Evolutionary conservation across 1,140 invertebrate genomes (phyloP).

Genomic region (Heterodera schachtii): DNA sequence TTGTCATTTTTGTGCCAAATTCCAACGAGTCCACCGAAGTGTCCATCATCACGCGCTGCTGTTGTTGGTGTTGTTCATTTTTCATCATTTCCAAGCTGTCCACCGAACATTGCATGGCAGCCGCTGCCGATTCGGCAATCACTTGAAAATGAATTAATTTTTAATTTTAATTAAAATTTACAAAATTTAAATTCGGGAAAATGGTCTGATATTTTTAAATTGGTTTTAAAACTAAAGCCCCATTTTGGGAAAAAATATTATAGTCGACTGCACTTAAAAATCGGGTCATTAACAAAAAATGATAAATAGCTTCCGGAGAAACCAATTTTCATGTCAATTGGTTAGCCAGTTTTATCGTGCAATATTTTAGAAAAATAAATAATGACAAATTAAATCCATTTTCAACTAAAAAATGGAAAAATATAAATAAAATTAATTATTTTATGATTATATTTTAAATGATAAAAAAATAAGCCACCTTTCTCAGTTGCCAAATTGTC

Average conservation of each 20-base stretch:
- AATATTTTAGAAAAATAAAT: too few relatives aligned
- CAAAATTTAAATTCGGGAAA: too few relatives aligned
- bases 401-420: too few relatives aligned
- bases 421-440: too few relatives aligned
- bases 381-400: too few relatives aligned
- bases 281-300: not conserved
- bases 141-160: not conserved
- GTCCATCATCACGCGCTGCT: constrained; percentile 33
- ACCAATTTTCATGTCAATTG: too few relatives aligned
- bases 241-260: not conserved
- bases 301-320: not conserved
- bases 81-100: constrained; percentile 47
- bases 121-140: not conserved
- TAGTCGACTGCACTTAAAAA: not conserved
- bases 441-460: too few relatives aligned
- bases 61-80: constrained; percentile 26
- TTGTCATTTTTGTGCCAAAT: not conserved
- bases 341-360: too few relatives aligned
- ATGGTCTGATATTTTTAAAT: not conserved
- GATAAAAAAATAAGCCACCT: not conserved
- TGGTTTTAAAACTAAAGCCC: not conserved
- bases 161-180: not conserved
- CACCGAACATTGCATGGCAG: constrained; percentile 45
- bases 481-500: not conserved
- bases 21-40: constrained; percentile 47